Evolutionary conservation across 2,888 invertebrate genomes (phyloP).

Genomic region (Maniola hyperantus): DNA sequence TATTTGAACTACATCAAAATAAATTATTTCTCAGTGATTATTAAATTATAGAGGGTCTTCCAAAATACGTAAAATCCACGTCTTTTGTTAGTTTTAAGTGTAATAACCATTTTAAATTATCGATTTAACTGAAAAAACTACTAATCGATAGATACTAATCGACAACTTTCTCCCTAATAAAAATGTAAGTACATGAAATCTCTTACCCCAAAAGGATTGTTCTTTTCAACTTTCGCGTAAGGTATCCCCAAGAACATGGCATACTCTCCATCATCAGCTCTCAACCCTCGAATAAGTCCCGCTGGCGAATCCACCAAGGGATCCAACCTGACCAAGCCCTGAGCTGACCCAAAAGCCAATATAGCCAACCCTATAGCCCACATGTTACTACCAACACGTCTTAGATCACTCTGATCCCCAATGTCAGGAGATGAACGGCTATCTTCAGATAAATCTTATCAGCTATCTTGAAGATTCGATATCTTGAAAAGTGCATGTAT

Average conservation of each 20-base stretch:
- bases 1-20: too few relatives aligned
- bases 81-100: too few relatives aligned
- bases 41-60: too few relatives aligned
- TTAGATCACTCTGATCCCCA: neutral
- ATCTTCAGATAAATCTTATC: neutral
- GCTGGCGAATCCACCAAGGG: conserved; percentile 48
- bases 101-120: too few relatives aligned
- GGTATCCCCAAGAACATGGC: conserved; percentile 64
- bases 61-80: too few relatives aligned
- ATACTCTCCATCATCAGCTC: conserved; percentile 50
- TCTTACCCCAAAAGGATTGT: conserved; percentile 63
- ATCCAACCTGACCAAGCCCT: conserved; percentile 41
- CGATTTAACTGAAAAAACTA: too few relatives aligned
- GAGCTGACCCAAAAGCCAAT: conserved; percentile 6
- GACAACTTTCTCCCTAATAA: too few relatives aligned
- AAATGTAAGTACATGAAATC: too few relatives aligned
- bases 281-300: conserved; percentile 53
- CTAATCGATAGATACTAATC: too few relatives aligned
- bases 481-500: neutral
- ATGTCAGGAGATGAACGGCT: neutral
- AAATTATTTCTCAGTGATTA: too few relatives aligned
- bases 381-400: conserved; percentile 5
- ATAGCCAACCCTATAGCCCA: conserved; percentile 7
- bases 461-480: neutral
- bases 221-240: conserved; percentile 56